A percentile compares a stretch with the other conserved stretches of the same genome.
Conservation (phyloP, 2,888 invertebrate genomes). For the Chydorus sphaericus region DNA sequence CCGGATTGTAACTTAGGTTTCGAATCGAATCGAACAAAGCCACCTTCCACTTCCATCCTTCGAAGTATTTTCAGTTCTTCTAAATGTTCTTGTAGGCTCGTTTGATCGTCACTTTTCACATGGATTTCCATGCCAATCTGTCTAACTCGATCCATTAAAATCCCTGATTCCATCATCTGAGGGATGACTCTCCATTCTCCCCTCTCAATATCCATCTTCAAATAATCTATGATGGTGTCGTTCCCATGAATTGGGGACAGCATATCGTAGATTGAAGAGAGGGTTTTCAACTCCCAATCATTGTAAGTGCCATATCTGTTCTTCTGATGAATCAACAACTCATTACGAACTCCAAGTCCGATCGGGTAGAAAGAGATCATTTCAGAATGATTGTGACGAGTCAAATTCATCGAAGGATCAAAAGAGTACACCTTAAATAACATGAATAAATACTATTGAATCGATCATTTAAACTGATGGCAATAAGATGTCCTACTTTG, state of each 20-base stretch:
- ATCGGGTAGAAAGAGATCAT: conserved; percentile 21
- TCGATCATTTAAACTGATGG: too few species aligned
- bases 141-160: too few species aligned
- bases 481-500: too few species aligned
- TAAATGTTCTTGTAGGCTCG: too few species aligned
- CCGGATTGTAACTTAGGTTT: not conserved
- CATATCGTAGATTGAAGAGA: not conserved
- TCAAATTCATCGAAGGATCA: conserved; percentile 14
- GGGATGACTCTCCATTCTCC: not conserved
- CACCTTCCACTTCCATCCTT: not conserved
- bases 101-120: too few species aligned
- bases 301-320: not conserved
- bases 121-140: too few species aligned
- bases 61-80: too few species aligned
- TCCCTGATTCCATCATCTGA: not conserved
- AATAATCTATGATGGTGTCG: not conserved
- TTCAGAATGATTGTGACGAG: conserved; percentile 21
- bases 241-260: not conserved
- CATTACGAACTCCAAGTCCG: conserved; percentile 12
- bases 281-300: not conserved
- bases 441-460: too few species aligned
- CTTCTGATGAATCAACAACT: too few species aligned
- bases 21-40: not conserved
- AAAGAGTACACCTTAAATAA: not conserved
- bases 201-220: conserved; percentile 2